Evolutionary conservation across 1,140 invertebrate genomes (phyloP).

Genomic region (Yoshiicerus persimilis): DNA sequence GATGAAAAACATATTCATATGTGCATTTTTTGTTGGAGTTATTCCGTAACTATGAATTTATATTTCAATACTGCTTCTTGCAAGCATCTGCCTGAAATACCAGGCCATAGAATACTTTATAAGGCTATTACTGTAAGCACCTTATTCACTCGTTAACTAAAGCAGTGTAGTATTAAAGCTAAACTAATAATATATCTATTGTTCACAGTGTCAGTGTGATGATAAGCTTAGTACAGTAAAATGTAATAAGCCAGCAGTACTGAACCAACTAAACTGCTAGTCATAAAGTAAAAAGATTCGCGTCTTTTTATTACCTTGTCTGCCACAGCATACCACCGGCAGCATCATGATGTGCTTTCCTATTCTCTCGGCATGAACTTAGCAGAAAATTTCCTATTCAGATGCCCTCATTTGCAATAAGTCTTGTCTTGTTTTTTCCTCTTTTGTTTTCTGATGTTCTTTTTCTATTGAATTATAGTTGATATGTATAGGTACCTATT

Average conservation of each 20-base stretch:
- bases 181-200: neutral
- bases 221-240: neutral
- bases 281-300: neutral
- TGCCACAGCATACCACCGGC: neutral
- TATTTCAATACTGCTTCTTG: neutral
- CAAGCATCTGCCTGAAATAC: neutral
- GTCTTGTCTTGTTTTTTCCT: neutral
- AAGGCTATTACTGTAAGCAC: no score
- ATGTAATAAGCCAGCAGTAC: neutral
- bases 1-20: neutral
- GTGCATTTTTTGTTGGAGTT: neutral
- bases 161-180: neutral
- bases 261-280: neutral
- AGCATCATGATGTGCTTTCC: neutral
- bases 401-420: constrained; percentile 35
- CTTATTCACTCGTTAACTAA: neutral
- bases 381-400: constrained; percentile 30
- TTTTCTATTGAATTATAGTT: neutral
- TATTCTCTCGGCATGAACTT: neutral
- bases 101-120: neutral
- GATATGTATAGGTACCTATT: neutral
- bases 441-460: neutral
- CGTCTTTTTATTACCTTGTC: neutral
- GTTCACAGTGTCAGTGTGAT: neutral
- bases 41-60: neutral